A percentile compares a stretch with the other conserved stretches of the same genome.
phyloP scores from a whole-genome alignment of 2,113 vertebrate genomes.

The Thinocorus orbignyianus region DNA sequence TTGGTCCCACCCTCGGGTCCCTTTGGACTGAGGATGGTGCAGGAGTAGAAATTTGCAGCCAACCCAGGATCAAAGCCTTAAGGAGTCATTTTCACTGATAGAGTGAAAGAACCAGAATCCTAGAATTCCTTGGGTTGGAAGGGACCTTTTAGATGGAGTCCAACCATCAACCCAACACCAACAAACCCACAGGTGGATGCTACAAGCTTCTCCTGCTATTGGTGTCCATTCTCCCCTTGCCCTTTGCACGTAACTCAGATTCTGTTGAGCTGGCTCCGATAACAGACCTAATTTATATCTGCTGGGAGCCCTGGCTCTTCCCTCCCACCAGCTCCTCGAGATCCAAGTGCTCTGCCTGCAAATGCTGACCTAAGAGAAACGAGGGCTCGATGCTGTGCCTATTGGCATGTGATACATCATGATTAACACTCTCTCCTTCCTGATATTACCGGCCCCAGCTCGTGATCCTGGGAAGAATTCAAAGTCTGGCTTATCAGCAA shows the following conservation, averaged over 20 bases:
- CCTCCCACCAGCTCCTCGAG: neutral
- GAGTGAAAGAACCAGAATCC: neutral
- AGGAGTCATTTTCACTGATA: neutral
- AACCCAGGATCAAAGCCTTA: neutral
- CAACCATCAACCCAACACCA: too few species aligned
- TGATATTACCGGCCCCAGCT: neutral
- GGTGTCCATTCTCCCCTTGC: neutral
- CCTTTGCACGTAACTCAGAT: neutral
- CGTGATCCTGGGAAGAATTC: constrained; percentile 35
- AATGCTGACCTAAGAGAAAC: constrained; percentile 26
- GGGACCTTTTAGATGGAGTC: too few species aligned
- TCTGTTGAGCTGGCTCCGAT: neutral
- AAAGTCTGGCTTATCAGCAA: constrained; percentile 65
- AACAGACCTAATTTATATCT: neutral
- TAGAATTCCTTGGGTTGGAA: too few species aligned
- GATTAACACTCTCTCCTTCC: neutral
- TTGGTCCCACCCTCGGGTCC: neutral
- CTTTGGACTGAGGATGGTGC: accelerated
- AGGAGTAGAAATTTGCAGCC: neutral
- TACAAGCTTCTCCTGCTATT: neutral
- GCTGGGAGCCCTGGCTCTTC: neutral
- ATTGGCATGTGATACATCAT: neutral
- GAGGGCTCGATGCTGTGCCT: neutral
- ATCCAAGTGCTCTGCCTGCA: neutral
- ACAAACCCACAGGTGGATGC: neutral